Percentiles rank a stretch among this genome's conserved stretches.
Evolutionary conservation across 2,797 vertebrate genomes (phyloP).

Genomic region (Muscicapa striata): DNA sequence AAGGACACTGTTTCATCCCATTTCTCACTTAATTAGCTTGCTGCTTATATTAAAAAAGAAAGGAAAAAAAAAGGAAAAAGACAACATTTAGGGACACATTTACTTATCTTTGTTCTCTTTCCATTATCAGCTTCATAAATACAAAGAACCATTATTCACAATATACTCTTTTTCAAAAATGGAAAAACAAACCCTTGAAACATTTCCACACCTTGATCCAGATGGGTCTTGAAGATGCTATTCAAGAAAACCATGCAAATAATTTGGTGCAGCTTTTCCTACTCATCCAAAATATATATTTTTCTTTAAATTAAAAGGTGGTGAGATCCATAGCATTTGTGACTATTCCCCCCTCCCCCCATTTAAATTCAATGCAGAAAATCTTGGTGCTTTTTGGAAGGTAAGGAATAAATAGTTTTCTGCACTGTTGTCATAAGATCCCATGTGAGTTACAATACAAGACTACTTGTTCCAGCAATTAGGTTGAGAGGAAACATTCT

Average conservation of each 20-base stretch:
- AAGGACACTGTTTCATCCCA: conserved; percentile 45
- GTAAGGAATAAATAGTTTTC: conserved; percentile 47
- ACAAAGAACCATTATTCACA: conserved; percentile 82
- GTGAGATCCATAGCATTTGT: conserved; percentile 67
- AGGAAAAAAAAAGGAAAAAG: not conserved
- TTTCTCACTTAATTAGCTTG: conserved; percentile 29
- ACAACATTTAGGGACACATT: conserved; percentile 70
- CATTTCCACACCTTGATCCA: conserved; percentile 67
- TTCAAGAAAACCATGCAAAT: conserved; percentile 75
- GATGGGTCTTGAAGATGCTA: conserved; percentile 67
- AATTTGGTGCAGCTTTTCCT: conserved; percentile 77
- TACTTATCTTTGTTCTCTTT: conserved; percentile 75
- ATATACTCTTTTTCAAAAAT: conserved; percentile 72
- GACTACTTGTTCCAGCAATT: conserved; percentile 69
- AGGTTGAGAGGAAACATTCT: conserved; percentile 73
- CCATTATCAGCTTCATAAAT: conserved; percentile 80
- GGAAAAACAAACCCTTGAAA: conserved; percentile 73
- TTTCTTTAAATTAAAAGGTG: conserved; percentile 65
- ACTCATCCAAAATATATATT: conserved; percentile 63
- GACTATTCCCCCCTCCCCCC: conserved; percentile 13
- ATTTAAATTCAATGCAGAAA: conserved; percentile 60
- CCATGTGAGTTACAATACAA: conserved; percentile 67
- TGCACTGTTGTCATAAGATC: conserved; percentile 60
- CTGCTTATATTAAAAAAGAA: conserved; percentile 19
- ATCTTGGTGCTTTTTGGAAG: conserved; percentile 52